phyloP scores from a whole-genome alignment of 2,888 invertebrate genomes.

The Artemia sinica region DNA sequence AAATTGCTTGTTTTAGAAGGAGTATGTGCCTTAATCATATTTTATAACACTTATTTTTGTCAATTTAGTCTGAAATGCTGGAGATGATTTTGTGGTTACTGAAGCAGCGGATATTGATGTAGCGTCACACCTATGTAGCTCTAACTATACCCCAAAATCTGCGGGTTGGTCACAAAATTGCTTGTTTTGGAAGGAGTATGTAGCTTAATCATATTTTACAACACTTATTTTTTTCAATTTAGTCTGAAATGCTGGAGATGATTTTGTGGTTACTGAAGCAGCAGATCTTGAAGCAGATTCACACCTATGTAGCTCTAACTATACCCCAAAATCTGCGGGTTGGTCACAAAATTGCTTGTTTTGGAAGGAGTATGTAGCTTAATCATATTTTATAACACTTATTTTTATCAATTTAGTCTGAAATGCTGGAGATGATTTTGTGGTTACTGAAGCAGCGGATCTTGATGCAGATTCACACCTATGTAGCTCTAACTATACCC shows the following conservation, averaged over 20 bases:
- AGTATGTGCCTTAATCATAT: too few species aligned
- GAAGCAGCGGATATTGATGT: slow-evolving; percentile 66
- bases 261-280: slow-evolving; percentile 87
- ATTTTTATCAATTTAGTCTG: slow-evolving; percentile 28
- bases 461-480: slow-evolving; percentile 77
- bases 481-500: slow-evolving; percentile 64
- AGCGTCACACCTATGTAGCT: slow-evolving; percentile 83
- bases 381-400: not conserved
- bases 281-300: slow-evolving; percentile 69
- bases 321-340: slow-evolving; percentile 34
- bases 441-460: slow-evolving; percentile 81
- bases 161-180: too few species aligned
- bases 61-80: slow-evolving; percentile 39
- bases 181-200: too few species aligned
- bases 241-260: slow-evolving; percentile 49
- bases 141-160: slow-evolving; percentile 44
- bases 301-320: slow-evolving; percentile 81
- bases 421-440: slow-evolving; percentile 63
- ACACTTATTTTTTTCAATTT: slow-evolving; percentile 20
- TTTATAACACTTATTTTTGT: not conserved
- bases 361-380: too few species aligned
- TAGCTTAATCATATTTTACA: too few species aligned
- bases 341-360: too few species aligned
- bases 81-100: slow-evolving; percentile 86
- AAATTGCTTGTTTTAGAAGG: too few species aligned